Evolutionary conservation across 2,888 invertebrate species (phyloP).

Genomic region (Esperia sulphurella): DNA sequence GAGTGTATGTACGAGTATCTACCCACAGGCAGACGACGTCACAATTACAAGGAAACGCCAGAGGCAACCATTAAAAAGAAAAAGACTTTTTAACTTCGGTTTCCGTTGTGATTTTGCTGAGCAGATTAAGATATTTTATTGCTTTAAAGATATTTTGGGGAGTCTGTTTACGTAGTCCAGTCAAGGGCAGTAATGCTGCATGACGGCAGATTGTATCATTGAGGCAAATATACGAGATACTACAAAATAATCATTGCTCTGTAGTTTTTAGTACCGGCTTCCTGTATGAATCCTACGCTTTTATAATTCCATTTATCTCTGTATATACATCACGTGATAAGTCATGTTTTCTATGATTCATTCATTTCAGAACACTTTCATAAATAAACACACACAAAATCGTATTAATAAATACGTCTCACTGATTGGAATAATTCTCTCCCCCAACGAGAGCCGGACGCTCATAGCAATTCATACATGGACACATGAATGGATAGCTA

Average conservation of each 20-base stretch:
- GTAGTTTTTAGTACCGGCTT: no score
- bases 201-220: background rate
- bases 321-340: no score
- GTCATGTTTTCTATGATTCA: no score
- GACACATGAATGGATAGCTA: no score
- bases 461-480: no score
- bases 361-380: no score
- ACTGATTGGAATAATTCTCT: no score
- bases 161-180: background rate
- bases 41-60: constrained; percentile 44
- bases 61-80: constrained; percentile 26
- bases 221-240: background rate
- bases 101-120: constrained; percentile 23
- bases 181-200: background rate
- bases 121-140: constrained; percentile 36
- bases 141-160: constrained; percentile 24
- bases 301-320: background rate
- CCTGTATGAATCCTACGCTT: background rate
- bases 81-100: constrained; percentile 27
- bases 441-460: no score
- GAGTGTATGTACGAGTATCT: constrained; percentile 14
- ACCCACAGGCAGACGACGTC: constrained; percentile 36
- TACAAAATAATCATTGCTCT: background rate
- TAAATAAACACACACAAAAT: no score
- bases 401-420: no score